These are phyloP conservation scores for Gortyna flavago DNA, from an alignment of 2,888 invertebrate genomes.

Conservation along the genomic window DNA sequence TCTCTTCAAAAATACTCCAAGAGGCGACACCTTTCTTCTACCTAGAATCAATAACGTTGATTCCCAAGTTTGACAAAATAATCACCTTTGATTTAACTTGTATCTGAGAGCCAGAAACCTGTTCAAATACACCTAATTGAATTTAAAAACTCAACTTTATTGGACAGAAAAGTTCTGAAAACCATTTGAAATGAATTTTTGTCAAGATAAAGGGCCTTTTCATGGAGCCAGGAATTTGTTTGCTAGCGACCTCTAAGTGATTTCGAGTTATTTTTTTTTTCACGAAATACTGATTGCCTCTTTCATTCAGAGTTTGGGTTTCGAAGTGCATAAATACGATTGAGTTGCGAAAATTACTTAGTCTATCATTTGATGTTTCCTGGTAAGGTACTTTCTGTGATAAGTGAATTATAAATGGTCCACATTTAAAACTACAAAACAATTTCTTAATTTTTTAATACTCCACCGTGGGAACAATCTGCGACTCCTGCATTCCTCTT, in stretches of 20 bases:
- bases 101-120: constrained; percentile 29
- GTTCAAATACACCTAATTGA: constrained; percentile 54
- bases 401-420: too few relatives aligned
- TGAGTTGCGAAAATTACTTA: constrained; percentile 4
- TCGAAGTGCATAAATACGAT: constrained; percentile 32
- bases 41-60: neutral
- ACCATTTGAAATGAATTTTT: constrained; percentile 41
- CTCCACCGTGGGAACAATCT: too few relatives aligned
- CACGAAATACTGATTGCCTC: constrained; percentile 40
- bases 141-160: constrained; percentile 44
- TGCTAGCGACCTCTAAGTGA: constrained; percentile 44
- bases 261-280: constrained; percentile 45
- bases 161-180: constrained; percentile 33
- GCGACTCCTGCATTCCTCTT: too few relatives aligned
- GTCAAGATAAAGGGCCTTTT: constrained; percentile 47
- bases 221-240: constrained; percentile 33
- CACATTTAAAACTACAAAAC: too few relatives aligned
- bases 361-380: neutral
- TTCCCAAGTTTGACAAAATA: constrained; percentile 27
- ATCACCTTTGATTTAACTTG: constrained; percentile 36
- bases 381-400: neutral
- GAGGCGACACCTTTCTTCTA: neutral
- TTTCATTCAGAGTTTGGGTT: constrained; percentile 31
- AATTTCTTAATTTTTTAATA: too few relatives aligned
- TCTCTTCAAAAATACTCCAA: neutral